Percentiles rank a stretch among this genome's conserved stretches.
These are phyloP conservation scores for Silurus lanzhouensis DNA, from an alignment of 2,797 vertebrate species.

Conservation along the genomic window DNA sequence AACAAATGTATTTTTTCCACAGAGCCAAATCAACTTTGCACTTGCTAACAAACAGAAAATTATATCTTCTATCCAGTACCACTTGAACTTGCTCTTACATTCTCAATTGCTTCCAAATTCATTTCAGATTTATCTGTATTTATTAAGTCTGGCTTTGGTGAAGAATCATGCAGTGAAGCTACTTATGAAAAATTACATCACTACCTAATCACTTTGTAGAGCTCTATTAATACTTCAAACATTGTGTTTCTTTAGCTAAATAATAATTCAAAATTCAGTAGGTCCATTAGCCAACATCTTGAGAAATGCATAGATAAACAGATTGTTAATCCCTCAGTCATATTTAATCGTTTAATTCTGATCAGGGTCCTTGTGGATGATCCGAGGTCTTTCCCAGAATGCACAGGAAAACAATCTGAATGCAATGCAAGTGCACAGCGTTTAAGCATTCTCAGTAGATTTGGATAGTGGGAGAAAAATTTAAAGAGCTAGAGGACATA, in stretches of 20 bases:
- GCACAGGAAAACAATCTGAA: background rate
- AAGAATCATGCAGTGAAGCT: background rate
- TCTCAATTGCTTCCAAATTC: background rate
- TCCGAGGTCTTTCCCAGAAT: background rate
- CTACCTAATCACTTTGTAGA: background rate
- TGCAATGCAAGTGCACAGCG: background rate
- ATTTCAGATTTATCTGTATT: background rate
- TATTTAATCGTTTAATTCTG: background rate
- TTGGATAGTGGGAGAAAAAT: background rate
- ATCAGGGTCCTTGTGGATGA: background rate
- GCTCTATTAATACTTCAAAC: background rate
- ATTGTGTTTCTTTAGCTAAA: conserved; percentile 1
- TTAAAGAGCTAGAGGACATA: background rate
- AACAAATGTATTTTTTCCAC: background rate
- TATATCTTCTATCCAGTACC: background rate
- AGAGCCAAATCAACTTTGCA: background rate
- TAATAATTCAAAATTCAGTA: conserved; percentile 14
- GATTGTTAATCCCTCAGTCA: background rate
- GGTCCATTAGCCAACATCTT: background rate
- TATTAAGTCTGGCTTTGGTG: background rate
- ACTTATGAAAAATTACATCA: conserved; percentile 3
- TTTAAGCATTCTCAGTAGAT: background rate
- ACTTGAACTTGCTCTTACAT: background rate
- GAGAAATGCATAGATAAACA: background rate
- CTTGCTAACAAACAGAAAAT: conserved; percentile 21